Evolutionary conservation across 2,888 invertebrate genomes (phyloP).

Genomic region (Euphydryas editha): DNA sequence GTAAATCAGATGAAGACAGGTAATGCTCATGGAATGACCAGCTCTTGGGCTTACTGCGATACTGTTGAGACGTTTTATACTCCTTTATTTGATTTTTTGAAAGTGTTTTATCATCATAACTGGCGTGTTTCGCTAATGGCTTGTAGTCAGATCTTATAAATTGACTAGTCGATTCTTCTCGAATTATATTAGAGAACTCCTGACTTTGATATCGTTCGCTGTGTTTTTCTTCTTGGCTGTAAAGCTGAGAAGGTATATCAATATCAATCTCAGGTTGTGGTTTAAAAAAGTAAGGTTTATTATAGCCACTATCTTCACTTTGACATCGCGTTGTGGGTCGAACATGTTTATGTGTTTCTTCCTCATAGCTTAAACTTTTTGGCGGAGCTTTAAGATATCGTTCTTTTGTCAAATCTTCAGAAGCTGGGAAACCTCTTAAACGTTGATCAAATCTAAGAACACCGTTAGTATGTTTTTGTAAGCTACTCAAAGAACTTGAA

Average conservation of each 20-base stretch:
- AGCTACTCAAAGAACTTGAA: slow-evolving; percentile 78
- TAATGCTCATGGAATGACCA: slow-evolving; percentile 87
- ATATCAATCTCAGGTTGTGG: slow-evolving; percentile 83
- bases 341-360: slow-evolving; percentile 71
- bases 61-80: slow-evolving; percentile 83
- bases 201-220: slow-evolving; percentile 86
- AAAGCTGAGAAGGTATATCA: slow-evolving; percentile 81
- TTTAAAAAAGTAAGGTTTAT: slow-evolving; percentile 66
- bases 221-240: slow-evolving; percentile 85
- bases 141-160: slow-evolving; percentile 82
- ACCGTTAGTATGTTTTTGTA: slow-evolving; percentile 74
- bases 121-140: slow-evolving; percentile 85
- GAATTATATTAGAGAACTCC: slow-evolving; percentile 82
- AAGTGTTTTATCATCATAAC: slow-evolving; percentile 85
- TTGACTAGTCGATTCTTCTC: slow-evolving; percentile 66
- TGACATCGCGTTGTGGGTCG: slow-evolving; percentile 83
- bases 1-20: slow-evolving; percentile 80
- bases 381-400: slow-evolving; percentile 71
- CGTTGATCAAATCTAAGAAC: slow-evolving; percentile 71
- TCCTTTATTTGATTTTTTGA: slow-evolving; percentile 86
- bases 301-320: slow-evolving; percentile 83
- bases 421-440: slow-evolving; percentile 59
- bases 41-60: slow-evolving; percentile 84
- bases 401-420: slow-evolving; percentile 62
- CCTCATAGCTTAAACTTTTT: slow-evolving; percentile 80